Evolutionary conservation across 2,113 vertebrate genomes (phyloP).

Genomic region (Gymnorhina tibicen): DNA sequence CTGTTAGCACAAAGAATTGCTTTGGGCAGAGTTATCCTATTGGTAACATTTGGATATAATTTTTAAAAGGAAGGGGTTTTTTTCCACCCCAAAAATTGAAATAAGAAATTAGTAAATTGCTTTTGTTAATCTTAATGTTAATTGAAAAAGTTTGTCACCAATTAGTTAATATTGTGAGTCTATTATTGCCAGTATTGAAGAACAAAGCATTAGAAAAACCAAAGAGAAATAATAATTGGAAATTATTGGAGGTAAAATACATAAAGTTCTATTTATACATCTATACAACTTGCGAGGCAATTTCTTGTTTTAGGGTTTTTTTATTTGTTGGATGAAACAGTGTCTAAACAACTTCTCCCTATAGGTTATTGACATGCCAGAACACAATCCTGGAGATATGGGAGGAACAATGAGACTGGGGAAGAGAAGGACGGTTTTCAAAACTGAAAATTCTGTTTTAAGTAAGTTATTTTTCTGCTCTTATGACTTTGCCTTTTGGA

Average conservation of each 20-base stretch:
- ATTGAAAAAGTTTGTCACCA: background rate
- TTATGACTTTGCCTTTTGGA: background rate
- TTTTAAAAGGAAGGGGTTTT: background rate
- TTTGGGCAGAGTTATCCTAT: background rate
- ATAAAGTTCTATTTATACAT: background rate
- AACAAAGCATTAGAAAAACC: background rate
- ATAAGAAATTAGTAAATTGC: background rate
- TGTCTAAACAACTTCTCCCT: conserved; percentile 18
- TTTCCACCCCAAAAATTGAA: background rate
- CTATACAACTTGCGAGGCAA: background rate
- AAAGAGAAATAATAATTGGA: background rate
- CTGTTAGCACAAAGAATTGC: background rate
- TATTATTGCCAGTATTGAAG: background rate
- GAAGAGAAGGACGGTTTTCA: conserved; percentile 77
- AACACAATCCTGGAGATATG: conserved; percentile 75
- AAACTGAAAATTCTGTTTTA: conserved; percentile 71
- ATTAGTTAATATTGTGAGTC: background rate
- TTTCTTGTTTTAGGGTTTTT: background rate
- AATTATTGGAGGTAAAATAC: background rate
- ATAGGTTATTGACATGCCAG: conserved; percentile 80
- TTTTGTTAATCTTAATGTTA: background rate
- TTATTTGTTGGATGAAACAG: background rate
- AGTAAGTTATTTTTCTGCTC: conserved; percentile 62
- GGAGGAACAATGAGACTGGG: conserved; percentile 80
- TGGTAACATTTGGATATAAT: background rate